Conservation (phyloP, 2,113 vertebrate species). For the Oncorhynchus gorbuscha region DNA sequence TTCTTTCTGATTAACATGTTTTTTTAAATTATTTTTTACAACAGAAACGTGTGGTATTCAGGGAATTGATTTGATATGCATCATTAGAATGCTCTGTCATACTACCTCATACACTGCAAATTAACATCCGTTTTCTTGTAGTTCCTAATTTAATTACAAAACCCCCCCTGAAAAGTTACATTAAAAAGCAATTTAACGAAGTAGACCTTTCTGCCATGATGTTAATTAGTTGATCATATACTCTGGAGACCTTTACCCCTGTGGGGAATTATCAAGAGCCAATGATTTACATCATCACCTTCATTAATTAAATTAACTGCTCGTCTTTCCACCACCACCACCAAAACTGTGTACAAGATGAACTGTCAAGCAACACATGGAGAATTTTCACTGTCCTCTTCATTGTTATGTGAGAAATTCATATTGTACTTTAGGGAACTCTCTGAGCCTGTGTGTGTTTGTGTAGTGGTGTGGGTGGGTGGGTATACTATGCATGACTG, state of each 20-base stretch:
- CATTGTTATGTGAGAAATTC: neutral
- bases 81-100: conserved; percentile 14
- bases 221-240: conserved; percentile 67
- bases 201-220: conserved; percentile 61
- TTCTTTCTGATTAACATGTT: neutral
- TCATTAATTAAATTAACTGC: conserved; percentile 57
- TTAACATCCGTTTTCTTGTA: conserved; percentile 38
- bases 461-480: neutral
- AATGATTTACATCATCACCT: conserved; percentile 59
- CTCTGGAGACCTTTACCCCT: conserved; percentile 59
- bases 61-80: conserved; percentile 12
- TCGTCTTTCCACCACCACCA: conserved; percentile 21
- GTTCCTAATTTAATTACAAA: conserved; percentile 50
- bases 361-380: neutral
- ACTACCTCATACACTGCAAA: conserved; percentile 34
- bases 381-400: neutral
- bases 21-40: conserved; percentile 17
- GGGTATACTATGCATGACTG: neutral
- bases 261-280: conserved; percentile 61
- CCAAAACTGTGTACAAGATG: neutral
- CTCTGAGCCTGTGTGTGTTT: no score
- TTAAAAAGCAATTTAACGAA: conserved; percentile 50
- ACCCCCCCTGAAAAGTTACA: conserved; percentile 7
- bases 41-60: conserved; percentile 22
- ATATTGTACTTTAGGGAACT: no score